These are phyloP conservation scores for Eumerus sabulonum DNA, from an alignment of 2,888 invertebrate genomes.

Conservation along the genomic window DNA sequence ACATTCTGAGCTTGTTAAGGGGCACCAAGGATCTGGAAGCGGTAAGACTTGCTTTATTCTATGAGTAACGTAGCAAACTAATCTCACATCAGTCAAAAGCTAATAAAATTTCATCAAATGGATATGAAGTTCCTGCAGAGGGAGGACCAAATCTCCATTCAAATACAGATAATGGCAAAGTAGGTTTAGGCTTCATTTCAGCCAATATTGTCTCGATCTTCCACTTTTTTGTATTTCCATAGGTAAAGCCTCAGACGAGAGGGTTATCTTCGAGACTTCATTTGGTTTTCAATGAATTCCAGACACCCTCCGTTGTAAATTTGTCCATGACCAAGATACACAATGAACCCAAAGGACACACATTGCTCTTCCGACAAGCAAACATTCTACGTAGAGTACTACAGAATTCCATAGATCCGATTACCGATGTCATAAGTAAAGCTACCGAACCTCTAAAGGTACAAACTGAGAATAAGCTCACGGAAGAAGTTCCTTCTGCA, in stretches of 20 bases:
- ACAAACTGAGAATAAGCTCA: background rate
- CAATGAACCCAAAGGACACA: conserved; percentile 14
- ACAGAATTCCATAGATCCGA: background rate
- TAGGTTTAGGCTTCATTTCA: too few relatives aligned
- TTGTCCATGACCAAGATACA: conserved; percentile 6
- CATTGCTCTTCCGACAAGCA: conserved; percentile 50
- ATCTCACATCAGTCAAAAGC: conserved; percentile 4
- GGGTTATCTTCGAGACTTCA: conserved; percentile 37
- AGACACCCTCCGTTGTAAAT: background rate
- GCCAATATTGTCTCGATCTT: too few relatives aligned
- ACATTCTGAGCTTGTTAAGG: conserved; percentile 30
- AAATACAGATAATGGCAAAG: too few relatives aligned
- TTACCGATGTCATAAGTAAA: background rate
- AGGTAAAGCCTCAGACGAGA: conserved; percentile 5
- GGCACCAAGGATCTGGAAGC: conserved; percentile 23
- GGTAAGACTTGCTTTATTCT: conserved; percentile 6
- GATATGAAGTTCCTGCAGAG: background rate
- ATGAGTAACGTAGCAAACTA: background rate
- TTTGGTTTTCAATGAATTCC: conserved; percentile 18
- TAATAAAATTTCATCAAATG: background rate
- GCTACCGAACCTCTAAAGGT: background rate
- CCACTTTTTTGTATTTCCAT: background rate
- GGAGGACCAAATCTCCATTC: too few relatives aligned
- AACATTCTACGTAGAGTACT: conserved; percentile 47
- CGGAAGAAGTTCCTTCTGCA: conserved; percentile 44